Evolutionary conservation across 2,113 vertebrate species (phyloP).

Genomic region (Gadus macrocephalus): DNA sequence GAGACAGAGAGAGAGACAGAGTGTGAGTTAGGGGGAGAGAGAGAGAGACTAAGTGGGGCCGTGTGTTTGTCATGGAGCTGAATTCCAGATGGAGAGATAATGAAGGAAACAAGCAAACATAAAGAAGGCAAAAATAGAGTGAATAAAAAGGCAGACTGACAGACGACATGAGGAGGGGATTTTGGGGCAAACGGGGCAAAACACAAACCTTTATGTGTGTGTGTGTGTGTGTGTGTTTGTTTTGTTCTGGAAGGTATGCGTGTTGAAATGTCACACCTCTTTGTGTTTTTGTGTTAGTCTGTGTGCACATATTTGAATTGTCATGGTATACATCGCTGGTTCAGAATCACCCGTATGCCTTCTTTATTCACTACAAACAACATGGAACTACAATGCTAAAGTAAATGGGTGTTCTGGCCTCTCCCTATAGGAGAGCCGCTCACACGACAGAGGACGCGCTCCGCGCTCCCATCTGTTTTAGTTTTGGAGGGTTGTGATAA

Average conservation of each 20-base stretch:
- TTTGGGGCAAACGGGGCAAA: slow-evolving; percentile 26
- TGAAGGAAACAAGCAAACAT: slow-evolving; percentile 70
- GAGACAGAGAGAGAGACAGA: slow-evolving; percentile 20
- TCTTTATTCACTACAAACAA: slow-evolving; percentile 12
- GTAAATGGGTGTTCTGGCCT: slow-evolving; percentile 51
- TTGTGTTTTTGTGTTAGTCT: too few relatives aligned
- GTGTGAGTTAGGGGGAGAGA: slow-evolving; percentile 35
- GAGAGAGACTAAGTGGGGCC: slow-evolving; percentile 55
- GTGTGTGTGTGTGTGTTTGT: too few relatives aligned
- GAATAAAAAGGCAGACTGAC: slow-evolving; percentile 55
- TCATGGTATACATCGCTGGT: background rate
- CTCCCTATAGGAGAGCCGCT: slow-evolving; percentile 49
- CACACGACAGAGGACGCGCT: slow-evolving; percentile 54
- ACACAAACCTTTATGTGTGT: background rate
- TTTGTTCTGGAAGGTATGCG: too few relatives aligned
- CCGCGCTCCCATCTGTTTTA: slow-evolving; percentile 65
- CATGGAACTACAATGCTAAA: slow-evolving; percentile 48
- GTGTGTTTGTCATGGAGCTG: slow-evolving; percentile 63
- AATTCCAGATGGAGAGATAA: slow-evolving; percentile 72
- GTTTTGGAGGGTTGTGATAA: slow-evolving; percentile 71
- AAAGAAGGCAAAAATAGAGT: slow-evolving; percentile 71
- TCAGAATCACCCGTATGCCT: background rate
- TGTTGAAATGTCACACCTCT: too few relatives aligned
- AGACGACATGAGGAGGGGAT: slow-evolving; percentile 43
- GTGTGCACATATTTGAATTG: too few relatives aligned